Evolutionary conservation across 2,113 vertebrate genomes (phyloP).

Genomic region (Podocnemis expansa): DNA sequence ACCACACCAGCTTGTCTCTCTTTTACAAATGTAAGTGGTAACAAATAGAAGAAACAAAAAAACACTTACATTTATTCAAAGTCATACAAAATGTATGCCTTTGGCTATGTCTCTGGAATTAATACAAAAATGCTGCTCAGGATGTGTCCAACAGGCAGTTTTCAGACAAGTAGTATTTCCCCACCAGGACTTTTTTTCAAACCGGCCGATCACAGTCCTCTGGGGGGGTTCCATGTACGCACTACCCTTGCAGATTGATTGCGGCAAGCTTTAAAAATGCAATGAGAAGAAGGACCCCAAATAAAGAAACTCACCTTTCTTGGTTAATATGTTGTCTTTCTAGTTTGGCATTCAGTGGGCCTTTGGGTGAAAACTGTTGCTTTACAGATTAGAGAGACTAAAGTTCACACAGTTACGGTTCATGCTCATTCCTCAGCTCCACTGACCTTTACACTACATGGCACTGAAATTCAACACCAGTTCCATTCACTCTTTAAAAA

Average conservation of each 20-base stretch:
- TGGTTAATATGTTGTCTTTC: accelerated
- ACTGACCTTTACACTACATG: conserved; percentile 11
- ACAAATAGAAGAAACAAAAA: not conserved
- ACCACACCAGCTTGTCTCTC: not conserved
- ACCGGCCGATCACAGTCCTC: not conserved
- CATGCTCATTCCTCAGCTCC: accelerated
- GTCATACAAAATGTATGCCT: not conserved
- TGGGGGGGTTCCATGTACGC: not conserved
- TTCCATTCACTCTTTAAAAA: not conserved
- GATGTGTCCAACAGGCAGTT: not conserved
- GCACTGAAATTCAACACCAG: not conserved
- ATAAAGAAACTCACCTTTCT: conserved; percentile 42
- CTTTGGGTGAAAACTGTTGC: not conserved
- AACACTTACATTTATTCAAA: not conserved
- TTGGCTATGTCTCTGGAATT: not conserved
- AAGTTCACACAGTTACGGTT: not conserved
- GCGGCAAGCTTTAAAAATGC: not conserved
- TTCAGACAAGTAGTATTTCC: not conserved
- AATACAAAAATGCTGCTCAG: not conserved
- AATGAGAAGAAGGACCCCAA: accelerated
- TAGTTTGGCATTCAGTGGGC: accelerated
- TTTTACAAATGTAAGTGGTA: not conserved
- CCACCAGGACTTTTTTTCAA: not conserved
- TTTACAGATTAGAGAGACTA: not conserved
- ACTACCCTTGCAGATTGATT: not conserved